A percentile compares a stretch with the other conserved stretches of the same genome.
Evolutionary conservation across 2,113 vertebrate genomes (phyloP).

Genomic region (Strigops habroptila): DNA sequence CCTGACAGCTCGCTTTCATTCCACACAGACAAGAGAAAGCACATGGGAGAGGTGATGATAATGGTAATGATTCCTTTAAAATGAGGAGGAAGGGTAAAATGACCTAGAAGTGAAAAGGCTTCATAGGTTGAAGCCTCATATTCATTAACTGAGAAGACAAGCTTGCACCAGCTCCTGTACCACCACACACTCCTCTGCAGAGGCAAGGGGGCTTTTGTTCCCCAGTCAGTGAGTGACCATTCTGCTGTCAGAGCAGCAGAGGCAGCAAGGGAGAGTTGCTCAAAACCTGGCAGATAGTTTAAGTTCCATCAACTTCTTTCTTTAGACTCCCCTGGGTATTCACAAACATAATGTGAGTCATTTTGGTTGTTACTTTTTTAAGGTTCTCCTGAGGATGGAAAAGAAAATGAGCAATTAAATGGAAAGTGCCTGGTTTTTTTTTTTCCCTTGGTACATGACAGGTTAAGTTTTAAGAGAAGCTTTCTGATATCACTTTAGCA

Average conservation of each 20-base stretch:
- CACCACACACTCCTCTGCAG: background rate
- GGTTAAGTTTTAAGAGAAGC: conserved; percentile 48
- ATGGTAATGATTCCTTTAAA: background rate
- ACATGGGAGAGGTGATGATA: background rate
- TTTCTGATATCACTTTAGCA: conserved; percentile 41
- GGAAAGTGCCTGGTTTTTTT: background rate
- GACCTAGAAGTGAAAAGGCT: background rate
- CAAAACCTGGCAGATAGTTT: background rate
- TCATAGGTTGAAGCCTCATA: background rate
- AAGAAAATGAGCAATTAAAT: background rate
- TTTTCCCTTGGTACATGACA: background rate
- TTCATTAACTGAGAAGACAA: background rate
- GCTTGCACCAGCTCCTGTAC: background rate
- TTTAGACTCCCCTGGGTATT: background rate
- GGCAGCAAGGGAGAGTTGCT: background rate
- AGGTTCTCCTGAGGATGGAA: background rate
- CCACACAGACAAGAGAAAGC: background rate
- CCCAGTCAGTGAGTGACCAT: background rate
- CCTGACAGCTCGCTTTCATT: background rate
- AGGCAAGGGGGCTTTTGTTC: background rate
- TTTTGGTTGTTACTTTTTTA: background rate
- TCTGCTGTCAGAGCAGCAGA: background rate
- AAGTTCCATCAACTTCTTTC: background rate
- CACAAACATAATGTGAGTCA: background rate
- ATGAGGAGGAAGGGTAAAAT: background rate